A percentile compares a stretch with the other conserved stretches of the same genome.
These are phyloP conservation scores for Ganaspis brasiliensis DNA, from an alignment of 2,888 invertebrate genomes.

Conservation along the genomic window DNA sequence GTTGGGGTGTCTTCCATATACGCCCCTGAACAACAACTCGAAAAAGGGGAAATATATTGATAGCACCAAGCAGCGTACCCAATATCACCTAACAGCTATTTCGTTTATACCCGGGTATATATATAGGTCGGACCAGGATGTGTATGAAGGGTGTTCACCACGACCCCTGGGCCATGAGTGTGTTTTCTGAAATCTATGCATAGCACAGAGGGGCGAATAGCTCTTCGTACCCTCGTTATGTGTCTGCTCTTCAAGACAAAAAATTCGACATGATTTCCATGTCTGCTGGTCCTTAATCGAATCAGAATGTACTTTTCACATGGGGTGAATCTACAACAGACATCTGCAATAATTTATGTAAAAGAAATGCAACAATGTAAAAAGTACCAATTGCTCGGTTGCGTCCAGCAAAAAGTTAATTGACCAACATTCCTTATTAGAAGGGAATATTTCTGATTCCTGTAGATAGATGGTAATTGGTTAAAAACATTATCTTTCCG, in stretches of 20 bases:
- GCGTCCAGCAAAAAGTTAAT: neutral
- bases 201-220: conserved; percentile 56
- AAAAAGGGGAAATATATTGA: conserved; percentile 68
- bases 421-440: neutral
- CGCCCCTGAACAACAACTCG: conserved; percentile 40
- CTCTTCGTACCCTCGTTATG: conserved; percentile 36
- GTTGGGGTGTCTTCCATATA: conserved; percentile 47
- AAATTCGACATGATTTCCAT: conserved; percentile 36
- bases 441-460: neutral
- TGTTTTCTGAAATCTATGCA: conserved; percentile 70
- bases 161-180: conserved; percentile 31
- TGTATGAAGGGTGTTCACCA: conserved; percentile 44
- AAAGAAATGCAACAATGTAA: neutral
- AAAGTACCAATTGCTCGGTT: neutral
- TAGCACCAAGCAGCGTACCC: conserved; percentile 71
- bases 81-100: conserved; percentile 79
- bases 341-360: neutral
- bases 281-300: conserved; percentile 37
- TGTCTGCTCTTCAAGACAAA: conserved; percentile 34
- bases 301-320: conserved; percentile 1
- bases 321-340: neutral
- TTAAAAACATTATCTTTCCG: conserved; percentile 12
- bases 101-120: conserved; percentile 70
- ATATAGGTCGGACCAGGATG: conserved; percentile 27
- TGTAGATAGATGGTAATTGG: neutral